Conservation (phyloP, 2,888 invertebrate genomes). For the Luperina testacea region DNA sequence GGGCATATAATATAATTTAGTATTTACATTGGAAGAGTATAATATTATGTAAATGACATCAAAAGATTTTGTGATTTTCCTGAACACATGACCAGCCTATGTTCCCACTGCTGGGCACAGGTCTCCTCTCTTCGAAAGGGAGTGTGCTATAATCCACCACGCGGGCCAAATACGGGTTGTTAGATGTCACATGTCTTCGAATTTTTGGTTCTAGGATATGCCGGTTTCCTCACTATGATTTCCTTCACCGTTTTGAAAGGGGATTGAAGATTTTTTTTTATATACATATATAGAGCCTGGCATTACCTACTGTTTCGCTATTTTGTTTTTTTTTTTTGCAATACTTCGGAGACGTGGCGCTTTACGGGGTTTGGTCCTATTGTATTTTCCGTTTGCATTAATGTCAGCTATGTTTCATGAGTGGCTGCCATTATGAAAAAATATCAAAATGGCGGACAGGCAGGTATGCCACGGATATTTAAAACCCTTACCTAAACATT, state of each 20-base stretch:
- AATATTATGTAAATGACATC: not conserved
- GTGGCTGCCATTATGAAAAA: not conserved
- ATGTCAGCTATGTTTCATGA: not conserved
- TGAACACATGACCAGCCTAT: not conserved
- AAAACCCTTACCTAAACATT: not conserved
- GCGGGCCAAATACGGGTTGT: too few species aligned
- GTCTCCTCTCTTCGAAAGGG: not conserved
- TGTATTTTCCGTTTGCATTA: not conserved
- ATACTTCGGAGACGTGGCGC: not conserved
- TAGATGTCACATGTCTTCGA: too few species aligned
- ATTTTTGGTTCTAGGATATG: not conserved
- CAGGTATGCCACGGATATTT: not conserved
- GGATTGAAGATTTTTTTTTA: not conserved
- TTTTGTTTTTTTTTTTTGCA: not conserved
- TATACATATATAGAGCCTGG: not conserved
- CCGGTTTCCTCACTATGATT: not conserved
- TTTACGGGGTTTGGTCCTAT: not conserved
- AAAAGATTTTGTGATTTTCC: not conserved
- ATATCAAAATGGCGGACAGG: not conserved
- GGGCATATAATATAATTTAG: constrained; percentile 5
- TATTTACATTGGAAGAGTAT: constrained; percentile 3
- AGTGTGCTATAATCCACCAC: too few species aligned
- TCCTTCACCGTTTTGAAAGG: not conserved
- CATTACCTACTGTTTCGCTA: not conserved
- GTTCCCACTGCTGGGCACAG: not conserved